Conservation (phyloP, 2,797 vertebrate species). For the Saxicola maurus region DNA sequence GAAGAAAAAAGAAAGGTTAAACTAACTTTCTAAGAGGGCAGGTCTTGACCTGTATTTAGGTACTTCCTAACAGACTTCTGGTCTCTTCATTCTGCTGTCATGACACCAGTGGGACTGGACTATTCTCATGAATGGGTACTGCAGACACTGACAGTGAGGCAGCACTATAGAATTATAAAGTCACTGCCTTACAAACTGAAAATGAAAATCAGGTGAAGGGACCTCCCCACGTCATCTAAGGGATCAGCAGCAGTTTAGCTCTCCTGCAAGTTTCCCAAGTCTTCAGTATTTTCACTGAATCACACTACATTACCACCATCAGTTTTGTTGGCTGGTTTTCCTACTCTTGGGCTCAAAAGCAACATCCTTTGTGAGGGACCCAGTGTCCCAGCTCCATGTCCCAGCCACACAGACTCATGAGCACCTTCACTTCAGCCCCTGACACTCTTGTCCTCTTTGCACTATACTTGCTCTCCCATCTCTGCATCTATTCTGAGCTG, state of each 20-base stretch:
- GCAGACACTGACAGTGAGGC: neutral
- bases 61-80: neutral
- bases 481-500: neutral
- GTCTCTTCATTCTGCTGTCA: neutral
- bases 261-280: neutral
- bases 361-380: rapidly evolving
- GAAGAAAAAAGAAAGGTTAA: neutral
- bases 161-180: neutral
- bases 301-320: rapidly evolving
- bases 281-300: neutral
- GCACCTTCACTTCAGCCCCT: neutral
- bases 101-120: neutral
- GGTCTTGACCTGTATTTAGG: neutral
- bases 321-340: neutral
- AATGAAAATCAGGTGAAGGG: neutral
- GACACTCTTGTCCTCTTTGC: neutral
- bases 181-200: neutral
- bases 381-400: neutral
- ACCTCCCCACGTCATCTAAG: rapidly evolving
- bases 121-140: rapidly evolving
- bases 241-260: neutral
- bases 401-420: neutral
- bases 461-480: neutral
- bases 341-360: neutral
- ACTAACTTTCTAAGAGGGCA: neutral